phyloP scores from a whole-genome alignment of 2,113 vertebrate genomes.

The Burhinus oedicnemus region DNA sequence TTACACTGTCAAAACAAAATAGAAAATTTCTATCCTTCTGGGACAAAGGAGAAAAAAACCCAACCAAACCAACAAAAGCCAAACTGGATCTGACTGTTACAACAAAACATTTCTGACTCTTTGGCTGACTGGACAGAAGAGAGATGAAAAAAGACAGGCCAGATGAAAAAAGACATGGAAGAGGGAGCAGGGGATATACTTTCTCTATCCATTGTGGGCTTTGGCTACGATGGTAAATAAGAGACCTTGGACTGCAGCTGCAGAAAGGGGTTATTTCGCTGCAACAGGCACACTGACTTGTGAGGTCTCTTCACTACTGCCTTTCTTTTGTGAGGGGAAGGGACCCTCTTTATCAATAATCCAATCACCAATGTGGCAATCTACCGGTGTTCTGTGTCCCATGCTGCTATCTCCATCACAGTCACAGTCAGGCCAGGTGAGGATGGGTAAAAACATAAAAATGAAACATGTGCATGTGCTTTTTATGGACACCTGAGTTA shows the following conservation, averaged over 20 bases:
- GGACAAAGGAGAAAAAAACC: not conserved
- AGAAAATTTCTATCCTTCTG: not conserved
- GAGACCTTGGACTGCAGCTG: not conserved
- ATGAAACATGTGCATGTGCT: not conserved
- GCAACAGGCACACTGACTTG: accelerated
- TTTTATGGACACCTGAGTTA: not conserved
- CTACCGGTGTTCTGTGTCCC: not conserved
- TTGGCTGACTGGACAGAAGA: not conserved
- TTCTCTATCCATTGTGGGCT: not conserved
- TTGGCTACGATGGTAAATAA: not conserved
- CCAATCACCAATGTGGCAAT: not conserved
- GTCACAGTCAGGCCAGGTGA: not conserved
- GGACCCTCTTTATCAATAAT: not conserved
- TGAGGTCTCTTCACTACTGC: not conserved
- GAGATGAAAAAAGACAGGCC: not conserved
- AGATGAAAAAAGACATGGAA: not conserved
- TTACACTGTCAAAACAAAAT: not conserved
- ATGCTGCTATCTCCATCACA: not conserved
- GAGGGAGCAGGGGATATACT: not conserved
- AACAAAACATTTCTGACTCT: not conserved
- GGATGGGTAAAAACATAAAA: not conserved
- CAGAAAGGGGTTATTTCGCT: not conserved
- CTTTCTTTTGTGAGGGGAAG: not conserved
- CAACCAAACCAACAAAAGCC: not conserved
- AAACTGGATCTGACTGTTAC: not conserved